Percentiles rank a stretch among this genome's conserved stretches.
phyloP scores from a whole-genome alignment of 2,888 invertebrate species.

The Folsomia candida region DNA sequence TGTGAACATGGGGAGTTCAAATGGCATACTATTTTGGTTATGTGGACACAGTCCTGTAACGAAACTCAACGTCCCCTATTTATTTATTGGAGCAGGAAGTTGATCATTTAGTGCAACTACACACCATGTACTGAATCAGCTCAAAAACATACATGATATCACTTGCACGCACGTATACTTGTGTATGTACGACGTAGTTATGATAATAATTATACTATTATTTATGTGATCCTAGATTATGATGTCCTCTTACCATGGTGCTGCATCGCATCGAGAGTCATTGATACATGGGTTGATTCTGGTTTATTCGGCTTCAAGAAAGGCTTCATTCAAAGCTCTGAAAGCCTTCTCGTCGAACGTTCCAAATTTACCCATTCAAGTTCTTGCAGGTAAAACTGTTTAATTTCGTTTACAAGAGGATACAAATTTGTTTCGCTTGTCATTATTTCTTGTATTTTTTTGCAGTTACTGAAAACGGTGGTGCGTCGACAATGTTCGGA shows the following conservation, averaged over 20 bases:
- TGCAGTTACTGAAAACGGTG: conserved; percentile 67
- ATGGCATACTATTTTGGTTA: too few species aligned
- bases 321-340: conserved; percentile 88
- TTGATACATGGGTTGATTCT: conserved; percentile 92
- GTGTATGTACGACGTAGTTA: too few species aligned
- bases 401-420: too few species aligned
- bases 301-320: conserved; percentile 90
- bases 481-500: conserved; percentile 84
- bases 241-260: conserved; percentile 90
- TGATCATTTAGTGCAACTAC: too few species aligned
- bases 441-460: too few species aligned
- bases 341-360: conserved; percentile 92
- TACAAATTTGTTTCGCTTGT: too few species aligned
- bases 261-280: conserved; percentile 85
- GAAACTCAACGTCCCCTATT: too few species aligned
- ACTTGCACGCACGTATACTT: background rate
- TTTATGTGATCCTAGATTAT: conserved; percentile 59
- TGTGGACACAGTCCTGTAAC: background rate
- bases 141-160: background rate
- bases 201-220: too few species aligned
- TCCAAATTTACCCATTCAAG: conserved; percentile 87
- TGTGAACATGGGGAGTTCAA: too few species aligned
- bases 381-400: too few species aligned
- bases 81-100: background rate
- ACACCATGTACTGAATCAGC: background rate